Base-by-base conservation (phyloP, 2,113 vertebrate genomes). In the Phrynosoma blainvillii region DNA sequence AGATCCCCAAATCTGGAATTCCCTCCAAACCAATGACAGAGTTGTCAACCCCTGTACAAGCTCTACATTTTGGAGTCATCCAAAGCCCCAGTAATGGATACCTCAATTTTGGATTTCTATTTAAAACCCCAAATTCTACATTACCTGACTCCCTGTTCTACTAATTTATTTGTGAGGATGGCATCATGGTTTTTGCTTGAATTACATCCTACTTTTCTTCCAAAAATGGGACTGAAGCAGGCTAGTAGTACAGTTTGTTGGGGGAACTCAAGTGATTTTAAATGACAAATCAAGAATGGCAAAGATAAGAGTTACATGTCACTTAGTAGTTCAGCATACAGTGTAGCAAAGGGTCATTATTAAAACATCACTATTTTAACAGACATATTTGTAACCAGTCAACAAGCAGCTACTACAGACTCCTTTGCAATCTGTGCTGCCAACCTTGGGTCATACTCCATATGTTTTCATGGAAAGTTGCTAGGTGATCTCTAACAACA, bases 301-400 rank as follows among this genome's bases (percentile, higher is more conserved):
- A 85, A 79, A 86, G 76, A 66, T 84, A 84, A 84, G 47, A 86
- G 56, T 52, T 14, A 78, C 36, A 40, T 89, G 84, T 86, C 77
- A 85, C 11, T 10, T 25, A 52, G 20, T 66, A 59, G 76, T 2
- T 0, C 84, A 80, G 30, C 80, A 32, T 18, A 40, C 27, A 73
- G 13, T 80, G 80, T 66, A 84, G 65, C 65, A 32, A 36, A n/a
- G 79, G 65, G 1, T 70, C 56, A 30, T 84, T 81, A 4, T 78
- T 91, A 1, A 71, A 75, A 54, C n/a, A 83, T 9, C 52, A 56
- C 84, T 59, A 83, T 77, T 77, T 25, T 75, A 66, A 68, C 11
- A 42, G 27, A 52, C 59, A 25, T 18, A 0, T 80, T 73, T 73
- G 73, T 73, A 71, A 71, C 56, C 1, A 0, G 30, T 84, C 76